Conservation (phyloP, 2,888 invertebrate genomes). For the Sinodicranocentrus sp. region DNA sequence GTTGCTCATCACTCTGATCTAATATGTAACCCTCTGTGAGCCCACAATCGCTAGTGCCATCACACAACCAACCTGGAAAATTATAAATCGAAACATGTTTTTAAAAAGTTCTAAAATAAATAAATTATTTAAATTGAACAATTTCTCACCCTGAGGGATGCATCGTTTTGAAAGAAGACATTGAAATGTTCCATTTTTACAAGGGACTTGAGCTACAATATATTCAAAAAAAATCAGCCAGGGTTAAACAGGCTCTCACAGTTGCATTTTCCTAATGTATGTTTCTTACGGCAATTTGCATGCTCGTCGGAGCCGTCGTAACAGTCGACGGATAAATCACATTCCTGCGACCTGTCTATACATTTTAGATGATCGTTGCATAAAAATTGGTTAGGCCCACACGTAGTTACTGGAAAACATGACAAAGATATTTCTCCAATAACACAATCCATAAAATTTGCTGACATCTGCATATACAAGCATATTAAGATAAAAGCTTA, state of each 20-base stretch:
- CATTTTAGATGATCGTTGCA: conserved; percentile 83
- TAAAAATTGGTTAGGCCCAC: conserved; percentile 80
- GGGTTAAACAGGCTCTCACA: not conserved
- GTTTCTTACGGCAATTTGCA: conserved; percentile 81
- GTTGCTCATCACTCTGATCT: conserved; percentile 86
- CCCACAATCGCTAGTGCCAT: conserved; percentile 88
- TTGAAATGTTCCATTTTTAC: conserved; percentile 81
- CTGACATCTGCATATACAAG: no score
- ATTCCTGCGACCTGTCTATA: conserved; percentile 83
- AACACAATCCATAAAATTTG: no score
- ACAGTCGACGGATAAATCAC: conserved; percentile 84
- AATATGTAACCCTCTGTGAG: conserved; percentile 79
- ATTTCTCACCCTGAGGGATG: conserved; percentile 82
- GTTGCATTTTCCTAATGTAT: not conserved
- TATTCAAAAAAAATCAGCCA: not conserved
- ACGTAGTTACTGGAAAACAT: conserved; percentile 68
- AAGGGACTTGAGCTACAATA: conserved; percentile 74
- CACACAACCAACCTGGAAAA: conserved; percentile 87
- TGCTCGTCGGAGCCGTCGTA: conserved; percentile 83
- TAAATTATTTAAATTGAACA: no score
- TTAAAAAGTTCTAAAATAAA: no score
- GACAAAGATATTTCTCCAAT: no score
- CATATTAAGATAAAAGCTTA: not conserved
- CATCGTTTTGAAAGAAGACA: conserved; percentile 86
- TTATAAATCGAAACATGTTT: not conserved